Percentiles rank a stretch among this genome's conserved stretches.
These are phyloP conservation scores for Apoderus coryli DNA, from an alignment of 2,888 invertebrate species.

Conservation along the genomic window DNA sequence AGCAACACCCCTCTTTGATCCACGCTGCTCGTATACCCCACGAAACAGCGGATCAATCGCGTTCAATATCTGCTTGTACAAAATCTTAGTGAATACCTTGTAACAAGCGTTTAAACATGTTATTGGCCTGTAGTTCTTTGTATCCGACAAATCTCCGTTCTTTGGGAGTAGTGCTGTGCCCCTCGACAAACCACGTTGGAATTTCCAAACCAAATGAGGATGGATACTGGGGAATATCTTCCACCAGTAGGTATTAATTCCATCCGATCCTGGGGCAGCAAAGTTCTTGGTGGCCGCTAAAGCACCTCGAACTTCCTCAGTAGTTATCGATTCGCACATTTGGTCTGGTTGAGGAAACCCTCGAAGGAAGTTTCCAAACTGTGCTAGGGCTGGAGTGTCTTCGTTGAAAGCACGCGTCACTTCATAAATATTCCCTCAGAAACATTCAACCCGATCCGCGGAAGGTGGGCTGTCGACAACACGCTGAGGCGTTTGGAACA, in stretches of 20 bases:
- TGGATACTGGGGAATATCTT: slow-evolving; percentile 5
- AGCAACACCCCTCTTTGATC: too few relatives aligned
- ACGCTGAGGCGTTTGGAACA: not conserved
- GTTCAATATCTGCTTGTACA: too few relatives aligned
- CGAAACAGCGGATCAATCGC: too few relatives aligned
- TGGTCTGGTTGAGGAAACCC: slow-evolving; percentile 1
- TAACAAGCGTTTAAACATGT: too few relatives aligned
- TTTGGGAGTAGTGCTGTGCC: too few relatives aligned
- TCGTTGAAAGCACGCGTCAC: not conserved
- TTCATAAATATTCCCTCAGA: slow-evolving; percentile 2
- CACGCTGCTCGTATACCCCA: too few relatives aligned
- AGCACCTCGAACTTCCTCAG: slow-evolving; percentile 6
- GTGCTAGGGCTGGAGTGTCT: slow-evolving; percentile 5
- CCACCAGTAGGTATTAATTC: slow-evolving; percentile 7
- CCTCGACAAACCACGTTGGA: slow-evolving; percentile 9
- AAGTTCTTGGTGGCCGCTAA: slow-evolving; percentile 6
- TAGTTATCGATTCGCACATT: not conserved
- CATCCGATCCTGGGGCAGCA: slow-evolving; percentile 6
- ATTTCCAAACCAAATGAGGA: slow-evolving; percentile 6
- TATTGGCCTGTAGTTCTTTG: too few relatives aligned
- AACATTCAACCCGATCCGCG: slow-evolving; percentile 2
- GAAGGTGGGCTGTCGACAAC: not conserved
- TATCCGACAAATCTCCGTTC: too few relatives aligned
- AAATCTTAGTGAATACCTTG: too few relatives aligned
- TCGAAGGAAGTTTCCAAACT: not conserved